phyloP scores from a whole-genome alignment of 2,797 vertebrate genomes.

The Chromis chromis region DNA sequence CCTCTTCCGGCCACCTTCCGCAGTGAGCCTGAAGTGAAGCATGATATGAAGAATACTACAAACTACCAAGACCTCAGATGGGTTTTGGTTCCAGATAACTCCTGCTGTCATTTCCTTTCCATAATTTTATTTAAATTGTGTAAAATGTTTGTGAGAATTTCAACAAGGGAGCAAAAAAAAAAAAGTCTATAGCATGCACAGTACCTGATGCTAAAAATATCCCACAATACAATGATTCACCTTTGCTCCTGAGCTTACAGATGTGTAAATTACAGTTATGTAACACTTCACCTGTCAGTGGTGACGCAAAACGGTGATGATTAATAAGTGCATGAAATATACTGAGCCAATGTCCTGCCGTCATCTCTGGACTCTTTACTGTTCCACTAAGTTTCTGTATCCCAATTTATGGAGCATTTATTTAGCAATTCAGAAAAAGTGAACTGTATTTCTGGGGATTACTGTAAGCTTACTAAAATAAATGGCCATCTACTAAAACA shows the following conservation, averaged over 20 bases:
- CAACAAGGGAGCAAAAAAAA: background rate
- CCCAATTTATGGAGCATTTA: background rate
- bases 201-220: constrained; percentile 1
- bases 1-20: constrained; percentile 46
- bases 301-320: background rate
- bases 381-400: background rate
- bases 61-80: constrained; percentile 23
- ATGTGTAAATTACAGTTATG: background rate
- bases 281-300: background rate
- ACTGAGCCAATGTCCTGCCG: background rate
- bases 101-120: background rate
- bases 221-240: constrained; percentile 1
- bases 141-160: background rate
- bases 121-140: background rate
- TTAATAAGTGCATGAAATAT: constrained; percentile 2
- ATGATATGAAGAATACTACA: constrained; percentile 24
- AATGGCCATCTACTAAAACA: background rate
- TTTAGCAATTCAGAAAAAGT: background rate
- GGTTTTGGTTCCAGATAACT: background rate
- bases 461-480: too few species aligned
- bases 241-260: background rate
- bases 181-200: background rate
- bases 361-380: background rate
- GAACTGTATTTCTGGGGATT: too few species aligned
- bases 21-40: constrained; percentile 36